Evolutionary conservation across 2,113 vertebrate genomes (phyloP), one percentile per base, ranked within the genome.

Genomic region (Anhinga rufa): DNA sequence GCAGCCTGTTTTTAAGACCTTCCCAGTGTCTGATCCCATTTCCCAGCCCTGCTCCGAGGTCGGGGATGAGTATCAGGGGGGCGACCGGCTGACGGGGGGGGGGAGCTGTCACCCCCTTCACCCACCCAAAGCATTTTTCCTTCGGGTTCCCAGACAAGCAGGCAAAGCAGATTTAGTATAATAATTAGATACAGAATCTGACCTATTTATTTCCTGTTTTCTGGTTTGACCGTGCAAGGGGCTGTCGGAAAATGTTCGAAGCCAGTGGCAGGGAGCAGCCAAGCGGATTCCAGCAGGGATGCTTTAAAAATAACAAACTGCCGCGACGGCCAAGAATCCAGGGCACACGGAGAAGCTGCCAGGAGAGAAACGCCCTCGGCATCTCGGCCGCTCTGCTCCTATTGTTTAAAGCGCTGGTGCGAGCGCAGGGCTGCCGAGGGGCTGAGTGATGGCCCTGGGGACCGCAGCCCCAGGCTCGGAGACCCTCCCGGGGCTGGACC

Each of bases 231-330:
- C 91, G 88, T 93, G 89, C 94, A 68, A 96, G 97, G 93, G 93
- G 92, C 91, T 95, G 95, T 95, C 83, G 95, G 95, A 94, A 96
- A 97, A 96, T 93, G 94, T 95, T 96, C 12, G 91, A 44, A 86
- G 92, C 86, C 96, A 95, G 87, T 81, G 96, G 96, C 96, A 86
- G 96, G 95, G 95, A 96, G 95, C 96, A 90, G 96, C 94, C 96
- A 93, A 96, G 95, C 88, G 81, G 93, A 97, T 96, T 97, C 96
- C 95, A 96, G 97, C 95, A 82, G 95, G 96, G 96, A 95, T 96
- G 96, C 95, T 96, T 97, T 97, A 96, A 97, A 97, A 96, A 96
- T 97, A 96, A 96, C 97, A 97, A 96, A 91, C 88, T 3, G 88
- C 95, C 57, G 83, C 54, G 83, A 92, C 88, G 82, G 96, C 96